Evolutionary conservation across 2,797 vertebrate genomes (phyloP), one percentile per base, ranked within the genome.

Genomic region (Chlorospingus flavigularis): DNA sequence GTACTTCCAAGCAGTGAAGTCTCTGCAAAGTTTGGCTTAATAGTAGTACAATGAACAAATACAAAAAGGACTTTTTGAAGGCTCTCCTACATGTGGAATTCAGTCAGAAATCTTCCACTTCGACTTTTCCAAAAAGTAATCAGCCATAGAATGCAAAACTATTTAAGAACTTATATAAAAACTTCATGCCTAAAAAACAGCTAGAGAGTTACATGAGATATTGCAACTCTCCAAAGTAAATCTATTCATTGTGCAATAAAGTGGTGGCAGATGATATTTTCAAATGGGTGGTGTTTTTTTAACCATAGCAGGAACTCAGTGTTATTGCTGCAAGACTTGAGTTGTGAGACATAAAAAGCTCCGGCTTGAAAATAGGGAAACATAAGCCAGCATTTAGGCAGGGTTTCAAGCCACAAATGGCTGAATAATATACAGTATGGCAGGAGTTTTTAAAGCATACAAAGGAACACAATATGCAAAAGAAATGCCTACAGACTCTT

Each of bases 401-500:
- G 13, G 16, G 82, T 80, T 95, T 96, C 91, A 95, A 95, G 92
- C 75, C 87, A 95, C 92, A 96, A 91, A 91, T 50, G 86, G 66
- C 16, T 88, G 67, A 83, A 91, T 54, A 79, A 87, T 30, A 70
- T n/a, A 94, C 25, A 76, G 55, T 7, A 11, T 20, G 62, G 40
- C 26, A 57, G 37, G 39, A 92, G 60, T 12, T 61, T 76, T 84
- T 55, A 73, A 86, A 84, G 66, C 74, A 83, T 82, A 86, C 43
- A 66, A 82, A 90, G 63, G 71, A 88, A 85, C 11, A 50, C 88
- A 85, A 82, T 57, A 68, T 20, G 42, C 47, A 71, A 68, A 75
- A 84, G 35, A 88, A 92, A 85, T 47, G 50, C 61, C 61, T 53
- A 74, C 77, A 96, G 71, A 85, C 33, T 78, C 40, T 55, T 93